A percentile compares a stretch with the other conserved stretches of the same genome.
These are phyloP conservation scores for Drymonia ruficornis DNA, from an alignment of 2,888 invertebrate species.

Conservation along the genomic window DNA sequence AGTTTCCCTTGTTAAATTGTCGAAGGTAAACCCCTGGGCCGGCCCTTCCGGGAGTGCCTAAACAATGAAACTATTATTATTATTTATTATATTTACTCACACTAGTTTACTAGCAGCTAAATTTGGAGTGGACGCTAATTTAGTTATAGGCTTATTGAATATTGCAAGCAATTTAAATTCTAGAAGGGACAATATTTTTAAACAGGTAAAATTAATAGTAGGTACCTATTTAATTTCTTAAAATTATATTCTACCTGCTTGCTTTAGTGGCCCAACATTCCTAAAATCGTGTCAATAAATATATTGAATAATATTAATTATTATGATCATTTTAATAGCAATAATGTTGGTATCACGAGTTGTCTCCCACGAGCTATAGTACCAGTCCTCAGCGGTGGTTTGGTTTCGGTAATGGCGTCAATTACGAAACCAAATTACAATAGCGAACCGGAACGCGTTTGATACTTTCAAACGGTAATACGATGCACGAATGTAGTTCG, in stretches of 20 bases:
- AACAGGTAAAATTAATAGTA: no score
- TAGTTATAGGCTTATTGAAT: no score
- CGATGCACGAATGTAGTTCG: background rate
- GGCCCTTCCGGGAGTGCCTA: background rate
- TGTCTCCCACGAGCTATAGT: background rate
- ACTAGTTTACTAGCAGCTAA: no score
- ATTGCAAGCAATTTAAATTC: no score
- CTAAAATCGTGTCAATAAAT: no score
- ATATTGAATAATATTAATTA: background rate
- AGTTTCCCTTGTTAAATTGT: background rate
- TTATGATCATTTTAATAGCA: background rate
- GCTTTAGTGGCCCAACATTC: no score
- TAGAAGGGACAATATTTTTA: no score
- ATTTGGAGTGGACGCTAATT: no score
- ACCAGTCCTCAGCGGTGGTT: background rate
- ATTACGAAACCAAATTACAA: background rate
- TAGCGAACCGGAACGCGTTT: background rate
- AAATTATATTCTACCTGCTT: no score
- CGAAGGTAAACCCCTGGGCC: background rate
- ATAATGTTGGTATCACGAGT: background rate
- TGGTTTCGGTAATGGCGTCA: background rate
- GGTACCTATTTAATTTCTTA: no score
- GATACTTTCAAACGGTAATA: background rate
- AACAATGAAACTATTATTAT: conserved; percentile 1
- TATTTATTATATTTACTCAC: background rate